Conservation (phyloP, 2,888 invertebrate species). For the Halictus ligatus region DNA sequence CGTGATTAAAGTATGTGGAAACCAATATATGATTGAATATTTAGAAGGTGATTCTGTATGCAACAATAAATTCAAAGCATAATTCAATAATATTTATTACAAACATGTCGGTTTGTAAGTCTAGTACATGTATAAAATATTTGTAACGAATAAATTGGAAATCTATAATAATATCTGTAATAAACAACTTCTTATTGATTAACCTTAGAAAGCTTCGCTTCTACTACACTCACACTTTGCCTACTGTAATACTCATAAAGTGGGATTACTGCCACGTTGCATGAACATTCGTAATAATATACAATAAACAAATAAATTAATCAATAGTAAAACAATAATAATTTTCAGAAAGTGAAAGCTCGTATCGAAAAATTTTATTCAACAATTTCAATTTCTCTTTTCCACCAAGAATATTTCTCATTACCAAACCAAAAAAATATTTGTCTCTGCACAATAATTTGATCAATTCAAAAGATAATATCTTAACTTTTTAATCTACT, state of each 20-base stretch:
- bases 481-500: neutral
- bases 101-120: constrained; percentile 21
- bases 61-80: constrained; percentile 3
- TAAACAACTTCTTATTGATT: constrained; percentile 10
- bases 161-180: constrained; percentile 23
- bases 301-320: neutral
- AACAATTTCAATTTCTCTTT: neutral
- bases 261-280: neutral
- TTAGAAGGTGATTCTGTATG: neutral
- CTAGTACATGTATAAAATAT: constrained; percentile 38
- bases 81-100: constrained; percentile 20
- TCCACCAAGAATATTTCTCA: neutral
- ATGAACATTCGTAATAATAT: neutral
- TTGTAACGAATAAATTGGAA: constrained; percentile 6
- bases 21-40: neutral
- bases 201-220: constrained; percentile 1
- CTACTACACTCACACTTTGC: constrained; percentile 2
- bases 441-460: no score
- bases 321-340: neutral
- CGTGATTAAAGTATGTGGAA: neutral
- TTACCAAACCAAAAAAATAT: no score
- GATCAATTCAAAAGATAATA: neutral
- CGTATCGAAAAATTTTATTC: neutral
- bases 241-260: constrained; percentile 8
- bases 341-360: neutral